Base-by-base conservation (phyloP, 2,888 invertebrate species). In the Lomographa bimaculata region DNA sequence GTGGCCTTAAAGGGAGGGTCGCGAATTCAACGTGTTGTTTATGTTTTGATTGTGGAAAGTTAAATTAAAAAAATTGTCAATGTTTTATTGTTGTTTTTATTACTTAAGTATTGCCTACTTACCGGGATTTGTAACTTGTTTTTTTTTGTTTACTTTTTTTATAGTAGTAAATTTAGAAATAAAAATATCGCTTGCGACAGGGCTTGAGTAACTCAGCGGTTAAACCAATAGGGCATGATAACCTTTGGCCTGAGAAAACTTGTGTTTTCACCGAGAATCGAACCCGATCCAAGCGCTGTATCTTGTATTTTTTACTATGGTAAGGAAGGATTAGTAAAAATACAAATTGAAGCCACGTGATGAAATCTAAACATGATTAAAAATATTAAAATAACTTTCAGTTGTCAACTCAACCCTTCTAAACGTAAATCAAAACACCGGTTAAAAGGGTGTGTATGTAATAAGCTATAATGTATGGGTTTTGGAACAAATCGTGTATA, bases 1-100 rank as follows among this genome's bases (percentile, higher is more conserved):
- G 64, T 64, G 64, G 54, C 20, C 25, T 40, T 34, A 50, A 30
- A 24, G 46, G 46, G 32, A 43, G 45, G 49, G 57, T 52, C 49
- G 48, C 46, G 44, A 40, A 51, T 49, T 36, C 45, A 54, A 50
- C 53, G 45, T 58, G 49, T 45, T 43, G 51, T 53, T 49, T 50
- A 44, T 49, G 50, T 37, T n/a, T n/a, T 8, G 12, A 2, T 3
- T n/a, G 7, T 25, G 17, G 18, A 24, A 23, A 18, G 24, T 18
- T 6, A 20, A 20, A 2, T 2, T 10, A 11, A 17, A 19, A 9
- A 26, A 38, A 26, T 32, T 32, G 10, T n/a, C 8, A 43, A 39
- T 39, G 23, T 24, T 25, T 41, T 45, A 45, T 35, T 21, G 38
- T 38, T 38, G 41, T 38, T 12, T 38, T 21, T 27, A 24, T 32